These are phyloP conservation scores for Chromobotia macracanthus DNA, from an alignment of 2,797 vertebrate genomes.

Conservation along the genomic window DNA sequence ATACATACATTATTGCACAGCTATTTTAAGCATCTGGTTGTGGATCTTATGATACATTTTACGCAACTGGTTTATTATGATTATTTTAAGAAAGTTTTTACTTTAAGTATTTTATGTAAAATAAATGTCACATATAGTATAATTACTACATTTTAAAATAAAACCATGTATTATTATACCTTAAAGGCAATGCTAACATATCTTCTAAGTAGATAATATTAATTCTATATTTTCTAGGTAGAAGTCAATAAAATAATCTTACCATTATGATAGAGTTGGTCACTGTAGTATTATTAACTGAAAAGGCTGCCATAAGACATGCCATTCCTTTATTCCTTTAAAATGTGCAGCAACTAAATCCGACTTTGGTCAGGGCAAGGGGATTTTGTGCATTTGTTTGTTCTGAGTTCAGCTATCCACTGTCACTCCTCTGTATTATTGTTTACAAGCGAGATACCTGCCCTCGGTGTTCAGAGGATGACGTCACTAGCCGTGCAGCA, in stretches of 20 bases:
- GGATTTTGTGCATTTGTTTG: conserved; percentile 31
- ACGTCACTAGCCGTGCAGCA: conserved; percentile 43
- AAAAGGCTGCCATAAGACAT: conserved; percentile 78
- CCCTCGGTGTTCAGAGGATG: conserved; percentile 31
- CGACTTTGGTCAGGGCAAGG: background rate
- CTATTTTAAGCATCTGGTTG: conserved; percentile 41
- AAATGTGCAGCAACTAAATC: conserved; percentile 12
- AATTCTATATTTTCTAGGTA: no score
- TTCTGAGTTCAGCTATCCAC: background rate
- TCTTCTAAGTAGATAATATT: no score
- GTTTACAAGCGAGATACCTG: conserved; percentile 54
- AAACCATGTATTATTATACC: no score
- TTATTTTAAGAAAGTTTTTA: background rate
- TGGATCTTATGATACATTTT: background rate
- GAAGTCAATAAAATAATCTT: conserved; percentile 58
- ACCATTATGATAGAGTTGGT: conserved; percentile 82
- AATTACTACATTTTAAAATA: no score
- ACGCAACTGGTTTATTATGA: background rate
- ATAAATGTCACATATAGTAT: background rate
- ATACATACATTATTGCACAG: background rate
- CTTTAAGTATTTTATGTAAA: background rate
- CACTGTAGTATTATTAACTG: conserved; percentile 73
- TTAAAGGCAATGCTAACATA: background rate
- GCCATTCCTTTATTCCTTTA: conserved; percentile 73
- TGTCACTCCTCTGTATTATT: conserved; percentile 40